Conservation (phyloP, 2,797 vertebrate genomes). For the Helicolenus hilgendorfi region DNA sequence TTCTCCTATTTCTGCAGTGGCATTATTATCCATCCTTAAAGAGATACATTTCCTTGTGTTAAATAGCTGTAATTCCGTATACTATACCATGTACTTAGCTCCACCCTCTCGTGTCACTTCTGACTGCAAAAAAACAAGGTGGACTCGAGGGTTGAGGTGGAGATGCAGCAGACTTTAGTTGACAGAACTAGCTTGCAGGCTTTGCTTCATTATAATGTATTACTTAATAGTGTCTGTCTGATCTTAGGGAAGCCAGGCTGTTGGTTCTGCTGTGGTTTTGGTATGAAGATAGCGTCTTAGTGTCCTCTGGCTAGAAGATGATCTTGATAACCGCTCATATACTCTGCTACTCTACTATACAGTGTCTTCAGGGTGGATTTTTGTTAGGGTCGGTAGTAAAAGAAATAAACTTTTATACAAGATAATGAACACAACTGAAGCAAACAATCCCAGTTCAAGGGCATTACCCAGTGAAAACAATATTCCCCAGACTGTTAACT, state of each 20-base stretch:
- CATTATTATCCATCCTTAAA: not conserved
- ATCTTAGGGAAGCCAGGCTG: not conserved
- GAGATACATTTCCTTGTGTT: not conserved
- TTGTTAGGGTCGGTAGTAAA: not conserved
- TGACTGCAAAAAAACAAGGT: no score
- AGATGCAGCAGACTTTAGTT: not conserved
- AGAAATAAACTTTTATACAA: not conserved
- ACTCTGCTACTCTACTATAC: not conserved
- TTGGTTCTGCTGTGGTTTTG: not conserved
- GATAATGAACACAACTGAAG: conserved; percentile 18
- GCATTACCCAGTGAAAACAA: not conserved
- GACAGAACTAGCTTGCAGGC: not conserved
- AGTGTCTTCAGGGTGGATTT: not conserved
- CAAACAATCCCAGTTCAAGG: conserved; percentile 13
- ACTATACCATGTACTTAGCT: no score
- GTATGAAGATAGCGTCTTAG: not conserved
- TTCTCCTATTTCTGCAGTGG: no score
- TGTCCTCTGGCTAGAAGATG: not conserved
- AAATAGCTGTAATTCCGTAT: no score
- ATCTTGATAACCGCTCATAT: not conserved
- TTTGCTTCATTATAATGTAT: not conserved
- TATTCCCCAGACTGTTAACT: not conserved
- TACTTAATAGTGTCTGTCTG: not conserved
- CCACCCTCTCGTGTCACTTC: no score
- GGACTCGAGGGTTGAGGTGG: not conserved